Percentiles rank a stretch among this genome's conserved stretches.
phyloP scores from a whole-genome alignment of 1,140 invertebrate genomes.

The Bicyclus anynana region DNA sequence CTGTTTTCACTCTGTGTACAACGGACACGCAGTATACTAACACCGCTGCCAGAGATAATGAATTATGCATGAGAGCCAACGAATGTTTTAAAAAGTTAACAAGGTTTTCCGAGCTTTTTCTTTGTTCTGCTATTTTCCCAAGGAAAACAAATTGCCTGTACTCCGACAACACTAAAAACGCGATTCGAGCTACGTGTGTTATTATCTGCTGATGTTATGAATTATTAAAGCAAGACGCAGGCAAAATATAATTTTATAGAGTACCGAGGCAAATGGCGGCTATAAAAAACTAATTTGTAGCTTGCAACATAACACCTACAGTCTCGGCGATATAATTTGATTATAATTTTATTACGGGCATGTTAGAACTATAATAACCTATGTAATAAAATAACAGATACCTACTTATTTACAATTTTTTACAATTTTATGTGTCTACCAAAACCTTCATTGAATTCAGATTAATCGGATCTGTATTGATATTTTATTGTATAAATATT shows the following conservation, averaged over 20 bases:
- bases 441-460: neutral
- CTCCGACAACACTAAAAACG: conserved; percentile 35
- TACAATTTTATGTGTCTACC: neutral
- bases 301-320: neutral
- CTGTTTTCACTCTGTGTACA: conserved; percentile 13
- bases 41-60: conserved; percentile 33
- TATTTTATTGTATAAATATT: too few relatives aligned
- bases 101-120: conserved; percentile 67
- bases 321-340: neutral
- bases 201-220: conserved; percentile 23
- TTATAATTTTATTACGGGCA: conserved; percentile 5
- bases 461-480: neutral
- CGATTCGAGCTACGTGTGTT: conserved; percentile 26
- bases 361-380: neutral
- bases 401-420: neutral
- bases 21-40: conserved; percentile 11
- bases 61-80: conserved; percentile 67
- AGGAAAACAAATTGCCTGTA: conserved; percentile 59
- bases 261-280: conserved; percentile 14
- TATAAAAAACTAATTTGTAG: conserved; percentile 15
- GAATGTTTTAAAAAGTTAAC: conserved; percentile 73
- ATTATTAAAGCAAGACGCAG: conserved; percentile 21
- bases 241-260: conserved; percentile 20
- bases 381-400: neutral
- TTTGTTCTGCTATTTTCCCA: conserved; percentile 57